These are phyloP conservation scores for Speoplatyrhinus poulsoni DNA, from an alignment of 2,113 vertebrate species.

Conservation along the genomic window DNA sequence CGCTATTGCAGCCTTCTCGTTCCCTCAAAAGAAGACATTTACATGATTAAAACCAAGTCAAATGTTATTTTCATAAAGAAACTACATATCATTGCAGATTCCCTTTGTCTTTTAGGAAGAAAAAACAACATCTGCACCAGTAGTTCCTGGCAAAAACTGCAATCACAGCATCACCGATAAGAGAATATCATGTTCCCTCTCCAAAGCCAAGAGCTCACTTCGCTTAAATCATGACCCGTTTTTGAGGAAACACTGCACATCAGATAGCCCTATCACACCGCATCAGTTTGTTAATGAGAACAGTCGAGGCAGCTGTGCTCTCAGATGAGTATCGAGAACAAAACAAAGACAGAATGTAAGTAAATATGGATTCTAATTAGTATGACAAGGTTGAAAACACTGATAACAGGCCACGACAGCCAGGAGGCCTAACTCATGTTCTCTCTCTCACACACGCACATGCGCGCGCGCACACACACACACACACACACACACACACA, in stretches of 20 bases:
- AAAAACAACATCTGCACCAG: constrained; percentile 28
- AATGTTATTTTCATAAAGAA: not conserved
- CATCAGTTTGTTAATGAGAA: constrained; percentile 77
- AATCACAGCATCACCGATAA: constrained; percentile 64
- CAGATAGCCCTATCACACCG: constrained; percentile 70
- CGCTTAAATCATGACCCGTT: constrained; percentile 71
- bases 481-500: constrained; percentile 31
- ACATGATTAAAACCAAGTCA: not conserved
- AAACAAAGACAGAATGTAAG: constrained; percentile 76
- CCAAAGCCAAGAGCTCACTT: constrained; percentile 60
- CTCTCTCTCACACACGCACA: constrained; percentile 16
- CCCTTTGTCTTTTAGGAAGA: constrained; percentile 30
- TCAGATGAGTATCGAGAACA: constrained; percentile 73
- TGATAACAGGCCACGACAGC: constrained; percentile 73
- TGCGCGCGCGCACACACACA: constrained; percentile 15
- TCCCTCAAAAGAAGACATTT: not conserved
- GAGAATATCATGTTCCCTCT: constrained; percentile 58
- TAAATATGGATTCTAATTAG: constrained; percentile 79
- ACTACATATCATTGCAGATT: constrained; percentile 17
- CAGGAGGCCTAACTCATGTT: constrained; percentile 45
- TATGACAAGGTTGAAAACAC: constrained; percentile 75
- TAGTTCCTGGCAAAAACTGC: constrained; percentile 41
- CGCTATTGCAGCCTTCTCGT: not conserved
- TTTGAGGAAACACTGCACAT: constrained; percentile 62
- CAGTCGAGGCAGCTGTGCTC: constrained; percentile 57